Percentiles rank a stretch among this genome's conserved stretches.
These are phyloP conservation scores for Muraenolepis orangiensis DNA, from an alignment of 2,797 vertebrate genomes.

Conservation along the genomic window DNA sequence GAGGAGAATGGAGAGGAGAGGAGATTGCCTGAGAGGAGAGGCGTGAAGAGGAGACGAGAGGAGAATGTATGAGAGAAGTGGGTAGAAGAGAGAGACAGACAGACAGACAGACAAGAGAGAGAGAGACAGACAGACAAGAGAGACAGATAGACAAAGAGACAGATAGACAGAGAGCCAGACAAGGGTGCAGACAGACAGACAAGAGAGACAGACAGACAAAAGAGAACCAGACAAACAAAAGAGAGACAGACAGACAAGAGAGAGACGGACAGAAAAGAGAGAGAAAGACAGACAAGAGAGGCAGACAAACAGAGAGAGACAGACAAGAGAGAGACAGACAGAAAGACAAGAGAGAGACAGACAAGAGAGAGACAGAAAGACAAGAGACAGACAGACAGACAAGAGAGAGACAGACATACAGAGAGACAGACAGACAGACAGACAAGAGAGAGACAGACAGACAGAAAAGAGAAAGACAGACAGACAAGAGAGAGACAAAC, in stretches of 20 bases:
- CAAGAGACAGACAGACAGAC: background rate
- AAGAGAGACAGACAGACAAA: slow-evolving; percentile 31
- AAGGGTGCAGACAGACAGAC: slow-evolving; percentile 34
- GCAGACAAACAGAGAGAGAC: slow-evolving; percentile 24
- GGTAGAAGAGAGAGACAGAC: background rate
- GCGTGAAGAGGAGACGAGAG: background rate
- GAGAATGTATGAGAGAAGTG: slow-evolving; percentile 13
- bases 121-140: no score
- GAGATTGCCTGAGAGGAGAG: no score
- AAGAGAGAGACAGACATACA: background rate
- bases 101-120: background rate
- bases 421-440: background rate
- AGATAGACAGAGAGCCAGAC: no score
- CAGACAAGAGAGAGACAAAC: no score
- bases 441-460: no score
- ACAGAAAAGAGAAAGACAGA: background rate
- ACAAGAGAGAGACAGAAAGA: background rate
- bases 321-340: slow-evolving; percentile 46
- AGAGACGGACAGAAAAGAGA: background rate
- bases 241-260: background rate
- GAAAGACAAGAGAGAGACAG: background rate
- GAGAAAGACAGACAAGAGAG: background rate
- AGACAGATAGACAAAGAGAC: background rate
- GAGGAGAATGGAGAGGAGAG: slow-evolving; percentile 11
- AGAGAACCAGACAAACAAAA: no score